Evolutionary conservation across 2,113 vertebrate species (phyloP), one percentile per base, ranked within the genome.

Genomic region (Scortum barcoo): DNA sequence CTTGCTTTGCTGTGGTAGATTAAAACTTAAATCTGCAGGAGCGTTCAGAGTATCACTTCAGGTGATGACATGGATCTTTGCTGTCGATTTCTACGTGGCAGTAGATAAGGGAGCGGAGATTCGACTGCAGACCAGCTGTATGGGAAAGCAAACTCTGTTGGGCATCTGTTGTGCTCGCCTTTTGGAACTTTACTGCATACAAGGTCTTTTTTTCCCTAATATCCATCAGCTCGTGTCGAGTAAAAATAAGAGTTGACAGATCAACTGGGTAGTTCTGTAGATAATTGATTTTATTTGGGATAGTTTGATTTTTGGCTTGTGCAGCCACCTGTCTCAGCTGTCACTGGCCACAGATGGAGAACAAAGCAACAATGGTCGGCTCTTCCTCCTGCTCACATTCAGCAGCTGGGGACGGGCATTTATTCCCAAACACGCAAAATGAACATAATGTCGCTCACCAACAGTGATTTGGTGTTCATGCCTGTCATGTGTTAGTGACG

Each of bases 401-500:
- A 60, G 63, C 74, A 80, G 72, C 87, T 88, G 79, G 12, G 79
- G 24, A 81, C 72, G 75, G 38, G 11, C 67, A 44, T 72, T 74
- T 53, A 57, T 78, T 74, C 61, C 46, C 51, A 60, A 42, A 63
- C 30, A 33, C 54, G 83, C 30, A 13, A 58, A 24, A 0, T 62
- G 1, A 46, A 38, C 0, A 1, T 11, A 42, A 75, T 77, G 10
- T 67, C 50, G 56, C 28, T 57, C 11, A 75, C n/a, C 26, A 78
- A 50, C 33, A 71, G 44, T 48, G 38, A 46, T 38, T 38, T 3
- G 4, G 1, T 56, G 42, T 67, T 42, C 42, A 42, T 28, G 8
- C 5, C 13, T 19, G 4, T n/a, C 22, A 48, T 48, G 28, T 66
- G 11, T 57, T 2, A 42, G 58, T 48, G 24, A 73, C 22, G 11